phyloP scores from a whole-genome alignment of 2,888 invertebrate species.

The Tenthredo amoena region DNA sequence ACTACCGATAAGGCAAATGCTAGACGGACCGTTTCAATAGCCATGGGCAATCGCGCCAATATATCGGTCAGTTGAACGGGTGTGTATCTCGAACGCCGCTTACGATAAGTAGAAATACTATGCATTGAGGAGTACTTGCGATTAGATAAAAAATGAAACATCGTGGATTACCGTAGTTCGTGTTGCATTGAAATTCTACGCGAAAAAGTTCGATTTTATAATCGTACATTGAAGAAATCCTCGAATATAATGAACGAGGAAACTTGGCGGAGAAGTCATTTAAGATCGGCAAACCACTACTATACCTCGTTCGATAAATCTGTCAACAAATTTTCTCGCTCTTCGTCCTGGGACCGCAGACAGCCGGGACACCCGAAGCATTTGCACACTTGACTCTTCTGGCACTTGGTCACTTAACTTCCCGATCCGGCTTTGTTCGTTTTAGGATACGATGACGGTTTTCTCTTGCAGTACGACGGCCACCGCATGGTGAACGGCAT shows the following conservation, averaged over 20 bases:
- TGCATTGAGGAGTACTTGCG: not conserved
- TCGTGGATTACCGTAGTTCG: not conserved
- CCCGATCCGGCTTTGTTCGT: conserved; percentile 19
- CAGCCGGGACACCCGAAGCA: conserved; percentile 16
- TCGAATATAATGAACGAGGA: not conserved
- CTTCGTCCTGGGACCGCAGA: conserved; percentile 20
- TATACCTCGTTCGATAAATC: conserved; percentile 30
- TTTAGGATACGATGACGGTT: not conserved
- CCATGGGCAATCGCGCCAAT: not conserved
- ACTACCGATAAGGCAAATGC: not conserved
- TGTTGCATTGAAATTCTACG: not conserved
- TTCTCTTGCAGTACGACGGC: conserved; percentile 14
- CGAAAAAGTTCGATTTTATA: not conserved
- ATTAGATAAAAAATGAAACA: not conserved
- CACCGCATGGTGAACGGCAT: not conserved
- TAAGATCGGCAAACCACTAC: not conserved
- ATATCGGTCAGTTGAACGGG: not conserved
- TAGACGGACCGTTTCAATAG: not conserved
- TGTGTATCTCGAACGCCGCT: not conserved
- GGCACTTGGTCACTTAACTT: conserved; percentile 22
- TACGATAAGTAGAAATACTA: not conserved
- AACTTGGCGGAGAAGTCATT: not conserved
- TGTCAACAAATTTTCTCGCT: conserved; percentile 37
- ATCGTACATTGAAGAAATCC: not conserved
- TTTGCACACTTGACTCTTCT: conserved; percentile 42